Percentiles rank a stretch among this genome's conserved stretches.
Evolutionary conservation across 2,113 vertebrate genomes (phyloP).

Genomic region (Oplegnathus fasciatus): DNA sequence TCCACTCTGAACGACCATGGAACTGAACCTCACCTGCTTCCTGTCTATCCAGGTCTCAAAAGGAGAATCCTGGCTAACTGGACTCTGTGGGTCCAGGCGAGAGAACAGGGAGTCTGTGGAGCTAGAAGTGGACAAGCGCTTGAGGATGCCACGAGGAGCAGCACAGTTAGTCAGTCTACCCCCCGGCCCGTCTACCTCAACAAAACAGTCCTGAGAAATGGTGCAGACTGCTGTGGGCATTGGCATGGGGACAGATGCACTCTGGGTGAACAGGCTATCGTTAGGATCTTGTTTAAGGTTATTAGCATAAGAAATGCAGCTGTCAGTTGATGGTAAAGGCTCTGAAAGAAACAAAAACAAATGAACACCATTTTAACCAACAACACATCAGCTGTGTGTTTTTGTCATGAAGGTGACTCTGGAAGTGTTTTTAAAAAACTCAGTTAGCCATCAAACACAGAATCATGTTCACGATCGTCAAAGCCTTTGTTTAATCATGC

Average conservation of each 20-base stretch:
- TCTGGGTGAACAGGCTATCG: slow-evolving; percentile 32
- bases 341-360: slow-evolving; percentile 81
- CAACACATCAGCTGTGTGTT: slow-evolving; percentile 16
- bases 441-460: not conserved
- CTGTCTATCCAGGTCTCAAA: slow-evolving; percentile 79
- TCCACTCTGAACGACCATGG: slow-evolving; percentile 58
- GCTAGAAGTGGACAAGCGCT: slow-evolving; percentile 84
- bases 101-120: slow-evolving; percentile 86
- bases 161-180: slow-evolving; percentile 53
- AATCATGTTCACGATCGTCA: not conserved
- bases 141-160: slow-evolving; percentile 84
- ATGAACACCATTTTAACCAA: not conserved
- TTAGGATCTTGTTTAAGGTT: slow-evolving; percentile 61
- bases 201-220: slow-evolving; percentile 56
- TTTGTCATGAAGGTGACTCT: not conserved
- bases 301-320: slow-evolving; percentile 58
- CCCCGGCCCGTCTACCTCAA: slow-evolving; percentile 54
- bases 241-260: slow-evolving; percentile 67
- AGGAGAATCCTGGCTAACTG: slow-evolving; percentile 34
- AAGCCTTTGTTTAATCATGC: not conserved
- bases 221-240: slow-evolving; percentile 79
- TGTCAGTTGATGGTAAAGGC: slow-evolving; percentile 70
- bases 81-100: slow-evolving; percentile 52
- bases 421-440: no score
- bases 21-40: slow-evolving; percentile 90